A percentile compares a stretch with the other conserved stretches of the same genome.
These are phyloP conservation scores for Nephrotoma guestfalica DNA, from an alignment of 2,888 invertebrate species.

Conservation along the genomic window DNA sequence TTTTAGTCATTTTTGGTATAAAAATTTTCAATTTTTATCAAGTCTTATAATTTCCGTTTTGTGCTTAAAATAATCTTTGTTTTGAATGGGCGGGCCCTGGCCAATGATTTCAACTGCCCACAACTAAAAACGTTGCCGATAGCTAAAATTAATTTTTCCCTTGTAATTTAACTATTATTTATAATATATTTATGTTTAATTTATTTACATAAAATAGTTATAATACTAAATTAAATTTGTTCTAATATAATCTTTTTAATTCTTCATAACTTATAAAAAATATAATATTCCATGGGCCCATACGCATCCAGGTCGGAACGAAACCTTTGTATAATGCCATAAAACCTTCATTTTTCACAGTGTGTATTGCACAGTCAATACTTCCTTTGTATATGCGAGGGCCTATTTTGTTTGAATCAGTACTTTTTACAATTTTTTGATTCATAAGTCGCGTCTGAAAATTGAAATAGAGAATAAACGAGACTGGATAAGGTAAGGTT, in stretches of 20 bases:
- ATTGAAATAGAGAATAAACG: not conserved
- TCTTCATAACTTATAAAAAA: slow-evolving; percentile 92
- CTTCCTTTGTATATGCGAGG: slow-evolving; percentile 63
- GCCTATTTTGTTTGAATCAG: slow-evolving; percentile 24
- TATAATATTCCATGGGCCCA: slow-evolving; percentile 96
- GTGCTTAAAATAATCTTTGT: not conserved
- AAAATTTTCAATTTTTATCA: not conserved
- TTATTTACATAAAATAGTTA: too few species aligned
- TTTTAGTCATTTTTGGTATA: not conserved
- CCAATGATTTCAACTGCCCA: not conserved
- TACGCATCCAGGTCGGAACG: slow-evolving; percentile 85
- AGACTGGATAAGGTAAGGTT: too few species aligned
- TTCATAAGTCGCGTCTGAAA: slow-evolving; percentile 88
- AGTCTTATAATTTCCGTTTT: not conserved
- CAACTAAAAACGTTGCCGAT: not conserved
- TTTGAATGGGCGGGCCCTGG: too few species aligned
- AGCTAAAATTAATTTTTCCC: too few species aligned
- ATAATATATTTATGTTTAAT: too few species aligned
- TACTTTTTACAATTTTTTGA: slow-evolving; percentile 47
- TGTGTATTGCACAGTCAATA: slow-evolving; percentile 68
- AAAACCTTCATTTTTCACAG: slow-evolving; percentile 75
- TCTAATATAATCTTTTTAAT: slow-evolving; percentile 55
- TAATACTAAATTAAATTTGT: not conserved
- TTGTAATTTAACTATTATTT: too few species aligned
- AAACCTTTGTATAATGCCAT: slow-evolving; percentile 88